phyloP scores from a whole-genome alignment of 2,797 vertebrate genomes.

The Lutjanus argentimaculatus region DNA sequence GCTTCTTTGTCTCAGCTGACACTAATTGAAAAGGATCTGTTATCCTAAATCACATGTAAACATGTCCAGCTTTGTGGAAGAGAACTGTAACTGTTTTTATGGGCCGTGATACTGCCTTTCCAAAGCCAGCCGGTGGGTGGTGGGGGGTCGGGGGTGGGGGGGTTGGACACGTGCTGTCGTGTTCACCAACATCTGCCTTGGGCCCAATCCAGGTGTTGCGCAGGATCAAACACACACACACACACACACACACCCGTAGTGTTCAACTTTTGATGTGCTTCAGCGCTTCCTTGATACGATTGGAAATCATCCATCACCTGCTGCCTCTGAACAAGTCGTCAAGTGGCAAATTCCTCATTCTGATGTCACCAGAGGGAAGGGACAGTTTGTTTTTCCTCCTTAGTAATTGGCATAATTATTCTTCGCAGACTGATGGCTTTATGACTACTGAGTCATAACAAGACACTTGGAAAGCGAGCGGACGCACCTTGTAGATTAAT shows the following conservation, averaged over 20 bases:
- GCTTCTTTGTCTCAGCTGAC: conserved; percentile 42
- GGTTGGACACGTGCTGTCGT: conserved; percentile 10
- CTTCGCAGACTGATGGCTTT: conserved; percentile 60
- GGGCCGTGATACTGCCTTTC: conserved; percentile 52
- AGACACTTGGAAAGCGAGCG: conserved; percentile 26
- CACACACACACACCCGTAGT: conserved; percentile 4
- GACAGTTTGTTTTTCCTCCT: conserved; percentile 61
- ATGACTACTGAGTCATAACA: conserved; percentile 45
- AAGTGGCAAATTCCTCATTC: conserved; percentile 79
- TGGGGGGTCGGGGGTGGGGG: not conserved
- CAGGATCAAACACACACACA: conserved; percentile 38
- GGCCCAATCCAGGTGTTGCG: conserved; percentile 61
- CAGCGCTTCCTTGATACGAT: conserved; percentile 38
- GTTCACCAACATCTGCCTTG: conserved; percentile 64
- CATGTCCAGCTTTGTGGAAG: conserved; percentile 51
- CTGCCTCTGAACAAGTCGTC: conserved; percentile 45
- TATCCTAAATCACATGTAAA: conserved; percentile 65
- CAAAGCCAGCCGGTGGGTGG: conserved; percentile 15
- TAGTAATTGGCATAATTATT: conserved; percentile 75
- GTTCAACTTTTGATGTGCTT: conserved; percentile 37
- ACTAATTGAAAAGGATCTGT: conserved; percentile 53
- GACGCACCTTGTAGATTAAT: conserved; percentile 40
- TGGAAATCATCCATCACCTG: conserved; percentile 65
- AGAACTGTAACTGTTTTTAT: conserved; percentile 62
- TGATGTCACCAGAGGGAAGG: conserved; percentile 59